Base-by-base conservation (phyloP, 2,797 vertebrate species). In the Muraenolepis orangiensis region DNA sequence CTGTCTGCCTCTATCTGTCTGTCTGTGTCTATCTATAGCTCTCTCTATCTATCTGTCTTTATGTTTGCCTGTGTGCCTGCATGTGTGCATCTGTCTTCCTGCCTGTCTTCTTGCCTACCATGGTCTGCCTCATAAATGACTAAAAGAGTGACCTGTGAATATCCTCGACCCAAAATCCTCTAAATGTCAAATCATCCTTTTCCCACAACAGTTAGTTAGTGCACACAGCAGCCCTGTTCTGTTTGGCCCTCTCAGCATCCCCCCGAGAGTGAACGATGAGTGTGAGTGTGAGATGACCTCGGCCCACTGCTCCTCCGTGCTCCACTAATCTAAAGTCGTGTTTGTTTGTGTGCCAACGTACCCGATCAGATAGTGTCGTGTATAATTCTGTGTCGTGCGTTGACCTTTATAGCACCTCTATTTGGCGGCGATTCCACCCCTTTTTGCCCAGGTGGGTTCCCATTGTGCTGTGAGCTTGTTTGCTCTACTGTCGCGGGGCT, bases 401-500 rank as follows among this genome's bases (percentile, higher is more conserved):
- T 81, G 85, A 86, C 85, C 80, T 83, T 73, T 82, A 78, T 69
- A 69, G 68, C 75, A 76, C 72, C 57, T n/a, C 66, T 72, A 3
- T 81, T 77, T 85, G 82, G 82, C 83, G 84, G 68, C 42, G 5
- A 5, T 71, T 77, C 78, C 86, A 78, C 79, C 86, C 80, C 66
- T n/a, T n/a, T n/a, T n/a, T 79, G 82, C 87, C 89, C 88, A 91
- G 86, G 87, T 91, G 90, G 86, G 81, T 85, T 72, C 81, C 81
- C 76, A 84, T 89, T 88, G 86, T 86, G 74, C 75, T 81, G 87
- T 85, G 73, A 84, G n/a, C n/a, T 26, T 64, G 57, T 26, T 23
- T 64, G 57, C 20, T n/a, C 82, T 86, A 83, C 75, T 88, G 87
- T 82, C 81, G 78, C 87, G 83, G 78, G 91, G 85, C 91, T 93